phyloP scores from a whole-genome alignment of 2,113 vertebrate genomes.

The Macrotis lagotis region DNA sequence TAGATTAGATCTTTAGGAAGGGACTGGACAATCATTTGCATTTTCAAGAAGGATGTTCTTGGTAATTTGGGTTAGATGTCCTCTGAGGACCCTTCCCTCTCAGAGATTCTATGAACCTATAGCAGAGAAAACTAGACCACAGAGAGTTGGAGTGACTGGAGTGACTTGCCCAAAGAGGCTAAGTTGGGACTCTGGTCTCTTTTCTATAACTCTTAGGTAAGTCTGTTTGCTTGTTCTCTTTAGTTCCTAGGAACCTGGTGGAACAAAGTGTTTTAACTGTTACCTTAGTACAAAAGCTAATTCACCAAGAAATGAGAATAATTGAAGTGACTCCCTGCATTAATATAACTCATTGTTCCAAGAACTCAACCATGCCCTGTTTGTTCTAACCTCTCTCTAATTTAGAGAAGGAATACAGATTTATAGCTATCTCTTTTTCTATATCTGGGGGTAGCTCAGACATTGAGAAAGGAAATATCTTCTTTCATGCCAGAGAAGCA shows the following conservation, averaged over 20 bases:
- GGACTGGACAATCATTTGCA: neutral
- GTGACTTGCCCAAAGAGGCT: neutral
- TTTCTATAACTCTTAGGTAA: neutral
- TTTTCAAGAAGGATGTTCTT: neutral
- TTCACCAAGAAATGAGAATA: neutral
- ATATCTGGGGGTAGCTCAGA: neutral
- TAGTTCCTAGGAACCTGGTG: neutral
- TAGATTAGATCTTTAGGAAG: neutral
- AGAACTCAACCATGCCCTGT: neutral
- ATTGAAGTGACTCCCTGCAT: neutral
- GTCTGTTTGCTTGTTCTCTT: neutral
- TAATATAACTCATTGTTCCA: neutral
- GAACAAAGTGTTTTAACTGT: neutral
- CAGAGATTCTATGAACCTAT: neutral
- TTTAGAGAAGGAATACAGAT: conserved; percentile 15
- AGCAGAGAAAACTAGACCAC: neutral
- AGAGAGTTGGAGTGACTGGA: neutral
- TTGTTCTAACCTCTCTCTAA: conserved; percentile 3
- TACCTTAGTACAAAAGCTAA: neutral
- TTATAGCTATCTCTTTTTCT: neutral
- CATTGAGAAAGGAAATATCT: neutral
- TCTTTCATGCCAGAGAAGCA: neutral
- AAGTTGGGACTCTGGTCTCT: neutral
- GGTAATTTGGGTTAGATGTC: neutral
- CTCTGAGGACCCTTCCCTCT: no score